A percentile compares a stretch with the other conserved stretches of the same genome.
Conservation (phyloP, 2,797 vertebrate genomes). For the Sternotherus odoratus region DNA sequence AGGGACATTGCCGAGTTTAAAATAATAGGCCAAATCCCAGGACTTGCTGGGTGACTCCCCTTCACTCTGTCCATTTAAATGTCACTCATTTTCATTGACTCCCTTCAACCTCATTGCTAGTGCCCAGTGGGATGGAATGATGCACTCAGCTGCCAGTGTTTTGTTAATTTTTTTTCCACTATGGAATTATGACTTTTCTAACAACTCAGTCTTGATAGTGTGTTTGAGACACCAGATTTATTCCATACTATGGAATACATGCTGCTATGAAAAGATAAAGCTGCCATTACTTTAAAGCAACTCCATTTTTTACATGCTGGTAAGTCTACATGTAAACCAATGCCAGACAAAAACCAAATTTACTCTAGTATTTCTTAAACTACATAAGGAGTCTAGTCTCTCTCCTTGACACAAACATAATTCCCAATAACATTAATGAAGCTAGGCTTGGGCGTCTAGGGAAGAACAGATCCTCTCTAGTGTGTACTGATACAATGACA, state of each 20-base stretch:
- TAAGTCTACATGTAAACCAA: background rate
- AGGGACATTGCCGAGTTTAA: background rate
- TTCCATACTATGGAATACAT: constrained; percentile 13
- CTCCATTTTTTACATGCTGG: background rate
- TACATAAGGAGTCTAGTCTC: background rate
- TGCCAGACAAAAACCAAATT: background rate
- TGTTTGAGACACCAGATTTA: background rate
- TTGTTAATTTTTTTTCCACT: background rate
- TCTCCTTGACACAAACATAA: fast-evolving
- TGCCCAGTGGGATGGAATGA: background rate
- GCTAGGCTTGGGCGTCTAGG: background rate
- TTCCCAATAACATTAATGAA: background rate
- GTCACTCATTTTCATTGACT: background rate
- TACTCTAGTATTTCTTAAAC: background rate
- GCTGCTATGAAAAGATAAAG: constrained; percentile 46
- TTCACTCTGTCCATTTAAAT: background rate
- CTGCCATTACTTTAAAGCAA: constrained; percentile 39
- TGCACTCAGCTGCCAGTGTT: background rate
- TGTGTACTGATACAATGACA: background rate
- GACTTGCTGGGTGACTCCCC: background rate
- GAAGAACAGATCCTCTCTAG: background rate
- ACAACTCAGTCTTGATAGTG: constrained; percentile 13
- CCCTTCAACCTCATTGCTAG: background rate
- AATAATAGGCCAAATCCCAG: background rate
- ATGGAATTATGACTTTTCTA: constrained; percentile 21